These are phyloP conservation scores for Notarius lentiginosus DNA, from an alignment of 2,113 vertebrate species.

Conservation along the genomic window DNA sequence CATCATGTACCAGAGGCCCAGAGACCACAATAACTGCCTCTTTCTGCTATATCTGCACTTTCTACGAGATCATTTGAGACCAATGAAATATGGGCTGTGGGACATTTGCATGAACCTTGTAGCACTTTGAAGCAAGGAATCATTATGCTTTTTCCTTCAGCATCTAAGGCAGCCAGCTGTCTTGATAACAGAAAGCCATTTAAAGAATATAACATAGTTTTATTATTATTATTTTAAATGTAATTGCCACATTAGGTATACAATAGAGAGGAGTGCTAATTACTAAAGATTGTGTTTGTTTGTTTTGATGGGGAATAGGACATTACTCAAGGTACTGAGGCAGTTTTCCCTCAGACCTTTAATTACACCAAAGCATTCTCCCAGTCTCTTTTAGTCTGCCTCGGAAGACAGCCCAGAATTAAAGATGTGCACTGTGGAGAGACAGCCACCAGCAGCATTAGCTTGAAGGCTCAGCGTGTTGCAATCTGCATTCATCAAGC, in stretches of 20 bases:
- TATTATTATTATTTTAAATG: conserved; percentile 8
- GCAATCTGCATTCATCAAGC: conserved; percentile 59
- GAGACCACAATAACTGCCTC: conserved; percentile 66
- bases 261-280: conserved; percentile 37
- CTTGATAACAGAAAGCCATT: conserved; percentile 48
- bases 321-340: conserved; percentile 49
- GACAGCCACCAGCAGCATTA: conserved; percentile 38
- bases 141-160: background rate
- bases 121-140: background rate
- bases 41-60: conserved; percentile 71
- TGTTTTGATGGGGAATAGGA: conserved; percentile 50
- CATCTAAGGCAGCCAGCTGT: conserved; percentile 8
- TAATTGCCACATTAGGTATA: conserved; percentile 58
- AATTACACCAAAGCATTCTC: conserved; percentile 60
- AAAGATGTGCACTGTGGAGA: conserved; percentile 15
- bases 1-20: conserved; percentile 35
- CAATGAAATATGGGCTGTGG: conserved; percentile 57
- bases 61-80: conserved; percentile 63
- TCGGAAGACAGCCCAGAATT: conserved; percentile 21
- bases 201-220: conserved; percentile 56
- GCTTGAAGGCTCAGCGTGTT: conserved; percentile 52
- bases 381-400: conserved; percentile 35
- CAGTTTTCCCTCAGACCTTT: conserved; percentile 45
- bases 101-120: conserved; percentile 31
- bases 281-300: conserved; percentile 50